Evolutionary conservation across 2,797 vertebrate species (phyloP).

Genomic region (Pteronotus mesoamericanus): DNA sequence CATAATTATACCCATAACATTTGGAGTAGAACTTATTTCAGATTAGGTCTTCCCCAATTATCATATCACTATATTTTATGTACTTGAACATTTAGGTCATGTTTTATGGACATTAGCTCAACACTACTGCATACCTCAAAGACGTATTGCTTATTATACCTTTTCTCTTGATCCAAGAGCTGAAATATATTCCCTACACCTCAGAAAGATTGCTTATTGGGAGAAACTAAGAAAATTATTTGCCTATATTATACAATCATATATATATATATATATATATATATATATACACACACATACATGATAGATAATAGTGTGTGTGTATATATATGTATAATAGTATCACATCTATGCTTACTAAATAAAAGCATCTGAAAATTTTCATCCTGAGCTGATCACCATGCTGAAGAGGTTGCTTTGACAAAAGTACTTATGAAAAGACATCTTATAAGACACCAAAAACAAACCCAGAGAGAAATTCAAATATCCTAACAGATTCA

Average conservation of each 20-base stretch:
- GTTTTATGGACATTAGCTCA: neutral
- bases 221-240: neutral
- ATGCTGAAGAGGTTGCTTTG: neutral
- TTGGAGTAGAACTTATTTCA: neutral
- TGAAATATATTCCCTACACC: neutral
- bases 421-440: neutral
- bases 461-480: neutral
- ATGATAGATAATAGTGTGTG: too few relatives aligned
- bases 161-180: neutral
- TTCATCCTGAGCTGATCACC: neutral
- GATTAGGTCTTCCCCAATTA: neutral
- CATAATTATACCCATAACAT: neutral
- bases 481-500: neutral
- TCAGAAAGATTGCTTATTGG: neutral
- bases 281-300: too few relatives aligned
- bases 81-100: neutral
- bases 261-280: too few relatives aligned
- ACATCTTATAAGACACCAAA: neutral
- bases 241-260: neutral
- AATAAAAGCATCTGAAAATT: neutral
- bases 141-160: neutral
- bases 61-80: neutral
- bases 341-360: neutral
- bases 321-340: too few relatives aligned
- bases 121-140: neutral